Percentiles rank a stretch among this genome's conserved stretches.
These are phyloP conservation scores for Phocoena sinus DNA, from an alignment of 2,113 vertebrate species.

Conservation along the genomic window DNA sequence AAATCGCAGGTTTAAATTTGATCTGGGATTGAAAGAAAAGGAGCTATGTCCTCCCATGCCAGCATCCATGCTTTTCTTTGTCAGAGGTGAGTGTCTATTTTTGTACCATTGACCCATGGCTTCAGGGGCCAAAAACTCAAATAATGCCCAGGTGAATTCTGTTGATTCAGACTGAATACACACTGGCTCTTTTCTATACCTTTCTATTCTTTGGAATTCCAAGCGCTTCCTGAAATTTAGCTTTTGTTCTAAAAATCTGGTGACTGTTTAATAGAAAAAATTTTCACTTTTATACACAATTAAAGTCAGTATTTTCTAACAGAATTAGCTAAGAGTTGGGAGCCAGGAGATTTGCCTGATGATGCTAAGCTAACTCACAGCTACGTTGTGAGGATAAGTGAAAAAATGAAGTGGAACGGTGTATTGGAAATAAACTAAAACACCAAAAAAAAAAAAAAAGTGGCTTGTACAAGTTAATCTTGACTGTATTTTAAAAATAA, in stretches of 20 bases:
- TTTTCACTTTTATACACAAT: not conserved
- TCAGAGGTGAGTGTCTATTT: not conserved
- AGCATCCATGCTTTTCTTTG: not conserved
- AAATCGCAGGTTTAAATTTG: slow-evolving; percentile 61
- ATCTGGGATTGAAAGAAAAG: slow-evolving; percentile 57
- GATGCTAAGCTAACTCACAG: slow-evolving; percentile 25
- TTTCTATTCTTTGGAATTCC: not conserved
- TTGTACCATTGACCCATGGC: not conserved
- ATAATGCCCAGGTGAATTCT: not conserved
- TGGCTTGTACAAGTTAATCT: not conserved
- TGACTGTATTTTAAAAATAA: not conserved
- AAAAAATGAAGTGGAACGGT: slow-evolving; percentile 33
- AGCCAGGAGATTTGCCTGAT: slow-evolving; percentile 28
- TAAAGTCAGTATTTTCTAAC: slow-evolving; percentile 43
- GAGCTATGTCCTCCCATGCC: not conserved
- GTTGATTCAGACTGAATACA: not conserved
- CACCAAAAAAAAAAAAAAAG: not conserved
- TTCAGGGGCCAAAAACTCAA: not conserved
- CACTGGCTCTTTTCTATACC: not conserved
- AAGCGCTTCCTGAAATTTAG: not conserved
- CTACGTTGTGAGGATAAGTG: slow-evolving; percentile 9
- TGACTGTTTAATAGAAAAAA: not conserved
- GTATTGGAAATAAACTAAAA: slow-evolving; percentile 38
- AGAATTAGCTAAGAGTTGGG: not conserved
- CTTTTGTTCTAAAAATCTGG: slow-evolving; percentile 34